These are phyloP conservation scores for Neoscelio sp. DNA, from an alignment of 2,888 invertebrate species.

Conservation along the genomic window DNA sequence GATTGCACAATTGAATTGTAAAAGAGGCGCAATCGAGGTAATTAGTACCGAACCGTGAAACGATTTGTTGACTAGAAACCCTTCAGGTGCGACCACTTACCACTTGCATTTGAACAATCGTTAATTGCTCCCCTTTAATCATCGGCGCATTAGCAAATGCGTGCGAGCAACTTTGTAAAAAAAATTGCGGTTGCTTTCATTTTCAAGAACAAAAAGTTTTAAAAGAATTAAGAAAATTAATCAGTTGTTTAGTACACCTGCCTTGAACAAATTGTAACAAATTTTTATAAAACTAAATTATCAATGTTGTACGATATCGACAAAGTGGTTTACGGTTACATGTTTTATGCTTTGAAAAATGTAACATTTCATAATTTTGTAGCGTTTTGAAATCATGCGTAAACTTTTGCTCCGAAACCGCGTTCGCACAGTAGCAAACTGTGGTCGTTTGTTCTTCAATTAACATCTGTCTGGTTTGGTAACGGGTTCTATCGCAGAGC, in stretches of 20 bases:
- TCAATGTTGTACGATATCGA: too few relatives aligned
- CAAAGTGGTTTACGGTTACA: too few relatives aligned
- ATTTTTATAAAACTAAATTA: too few relatives aligned
- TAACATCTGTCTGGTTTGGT: conserved; percentile 74
- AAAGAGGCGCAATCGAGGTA: conserved; percentile 24
- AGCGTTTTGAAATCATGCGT: not conserved
- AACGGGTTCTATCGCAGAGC: conserved; percentile 64
- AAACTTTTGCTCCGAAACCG: conserved; percentile 22
- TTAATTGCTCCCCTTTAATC: conserved; percentile 59
- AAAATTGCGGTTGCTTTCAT: not conserved
- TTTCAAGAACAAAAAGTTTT: conserved; percentile 1
- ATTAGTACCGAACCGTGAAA: conserved; percentile 49
- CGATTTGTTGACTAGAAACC: conserved; percentile 56
- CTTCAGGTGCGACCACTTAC: conserved; percentile 61
- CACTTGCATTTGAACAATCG: conserved; percentile 60
- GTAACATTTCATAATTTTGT: not conserved
- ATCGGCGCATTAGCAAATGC: conserved; percentile 50
- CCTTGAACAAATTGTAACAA: too few relatives aligned
- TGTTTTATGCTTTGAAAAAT: too few relatives aligned
- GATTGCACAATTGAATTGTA: conserved; percentile 25
- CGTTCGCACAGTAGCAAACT: conserved; percentile 71
- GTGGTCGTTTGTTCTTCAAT: conserved; percentile 79
- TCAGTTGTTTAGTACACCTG: too few relatives aligned
- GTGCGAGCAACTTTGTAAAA: conserved; percentile 16
- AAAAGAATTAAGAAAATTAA: not conserved